Evolutionary conservation across 2,888 invertebrate species (phyloP).

Genomic region (Coecobrya sp.): DNA sequence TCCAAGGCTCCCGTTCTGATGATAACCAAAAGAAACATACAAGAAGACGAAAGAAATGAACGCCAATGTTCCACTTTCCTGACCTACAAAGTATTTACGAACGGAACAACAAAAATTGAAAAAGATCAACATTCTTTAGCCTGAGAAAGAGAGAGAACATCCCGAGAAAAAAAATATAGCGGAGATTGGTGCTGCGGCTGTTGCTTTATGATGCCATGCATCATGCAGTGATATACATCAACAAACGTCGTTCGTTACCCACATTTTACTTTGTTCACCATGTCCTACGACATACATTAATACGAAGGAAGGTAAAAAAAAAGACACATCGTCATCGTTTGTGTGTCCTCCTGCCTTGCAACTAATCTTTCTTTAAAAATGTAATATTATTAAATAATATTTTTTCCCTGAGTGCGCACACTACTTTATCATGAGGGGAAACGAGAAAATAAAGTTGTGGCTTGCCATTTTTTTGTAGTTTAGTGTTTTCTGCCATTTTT

Average conservation of each 20-base stretch:
- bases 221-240: not conserved
- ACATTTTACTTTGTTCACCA: not conserved
- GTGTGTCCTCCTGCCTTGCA: too few relatives aligned
- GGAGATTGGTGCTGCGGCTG: not conserved
- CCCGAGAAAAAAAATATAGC: not conserved
- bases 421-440: too few relatives aligned
- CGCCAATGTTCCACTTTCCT: conserved; percentile 71
- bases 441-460: too few relatives aligned
- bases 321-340: not conserved
- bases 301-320: not conserved
- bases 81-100: conserved; percentile 78
- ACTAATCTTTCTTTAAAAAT: too few relatives aligned
- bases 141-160: not conserved
- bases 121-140: conserved; percentile 21
- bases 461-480: too few relatives aligned
- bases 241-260: not conserved
- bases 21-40: conserved; percentile 3
- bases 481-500: too few relatives aligned
- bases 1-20: not conserved
- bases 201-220: not conserved
- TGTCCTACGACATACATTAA: too few relatives aligned
- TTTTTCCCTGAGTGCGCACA: too few relatives aligned
- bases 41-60: conserved; percentile 40
- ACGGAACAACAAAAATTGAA: conserved; percentile 1
- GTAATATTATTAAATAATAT: too few relatives aligned